phyloP scores from a whole-genome alignment of 2,888 invertebrate species.

The Abrostola tripartita region DNA sequence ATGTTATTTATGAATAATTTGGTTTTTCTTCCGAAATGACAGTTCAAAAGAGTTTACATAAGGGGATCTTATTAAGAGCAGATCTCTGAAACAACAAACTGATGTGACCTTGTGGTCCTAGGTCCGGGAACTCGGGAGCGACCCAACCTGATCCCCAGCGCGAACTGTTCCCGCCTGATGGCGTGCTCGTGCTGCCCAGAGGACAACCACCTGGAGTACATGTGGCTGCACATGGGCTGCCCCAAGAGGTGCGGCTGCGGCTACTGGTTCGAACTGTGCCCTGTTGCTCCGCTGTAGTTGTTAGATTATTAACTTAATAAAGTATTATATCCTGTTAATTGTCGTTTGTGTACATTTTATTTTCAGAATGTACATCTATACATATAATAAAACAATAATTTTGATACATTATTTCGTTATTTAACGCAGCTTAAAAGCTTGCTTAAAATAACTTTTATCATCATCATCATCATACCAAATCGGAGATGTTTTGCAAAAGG shows the following conservation, averaged over 20 bases:
- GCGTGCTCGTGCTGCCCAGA: slow-evolving; percentile 92
- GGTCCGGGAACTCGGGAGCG: slow-evolving; percentile 90
- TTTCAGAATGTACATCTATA: too few relatives aligned
- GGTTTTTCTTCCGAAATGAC: too few relatives aligned
- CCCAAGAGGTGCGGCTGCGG: slow-evolving; percentile 83
- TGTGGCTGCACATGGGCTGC: slow-evolving; percentile 77
- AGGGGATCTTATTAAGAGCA: too few relatives aligned
- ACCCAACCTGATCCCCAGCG: slow-evolving; percentile 93
- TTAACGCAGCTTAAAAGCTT: too few relatives aligned
- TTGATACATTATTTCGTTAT: too few relatives aligned
- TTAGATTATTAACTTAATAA: slow-evolving; percentile 17
- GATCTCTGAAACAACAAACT: too few relatives aligned
- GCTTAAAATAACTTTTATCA: too few relatives aligned
- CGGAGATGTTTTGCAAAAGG: too few relatives aligned
- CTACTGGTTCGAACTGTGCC: slow-evolving; percentile 82
- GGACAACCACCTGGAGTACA: slow-evolving; percentile 74
- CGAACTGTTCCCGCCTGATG: slow-evolving; percentile 90
- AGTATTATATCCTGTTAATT: slow-evolving; percentile 4
- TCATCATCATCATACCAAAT: too few relatives aligned
- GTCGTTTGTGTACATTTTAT: neutral
- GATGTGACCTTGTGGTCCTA: slow-evolving; percentile 37
- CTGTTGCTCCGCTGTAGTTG: slow-evolving; percentile 72
- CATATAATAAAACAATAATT: too few relatives aligned
- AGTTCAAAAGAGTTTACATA: too few relatives aligned
- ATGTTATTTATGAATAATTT: too few relatives aligned